These are phyloP conservation scores for Spondyliosoma cantharus DNA, from an alignment of 2,797 vertebrate species.

Conservation along the genomic window DNA sequence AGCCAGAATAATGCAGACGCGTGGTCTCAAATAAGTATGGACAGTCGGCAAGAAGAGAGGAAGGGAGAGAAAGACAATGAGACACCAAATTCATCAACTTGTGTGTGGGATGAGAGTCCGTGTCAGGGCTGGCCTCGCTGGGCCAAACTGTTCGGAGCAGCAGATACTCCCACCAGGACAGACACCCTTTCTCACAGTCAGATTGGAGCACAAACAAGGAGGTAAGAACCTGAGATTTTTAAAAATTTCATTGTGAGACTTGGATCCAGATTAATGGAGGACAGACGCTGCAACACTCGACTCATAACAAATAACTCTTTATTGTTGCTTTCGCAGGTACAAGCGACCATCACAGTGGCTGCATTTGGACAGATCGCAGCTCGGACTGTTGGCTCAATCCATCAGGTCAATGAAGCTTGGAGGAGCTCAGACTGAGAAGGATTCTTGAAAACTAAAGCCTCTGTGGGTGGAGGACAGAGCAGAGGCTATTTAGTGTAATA, in stretches of 20 bases:
- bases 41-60: constrained; percentile 62
- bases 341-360: constrained; percentile 94
- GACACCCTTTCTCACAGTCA: constrained; percentile 74
- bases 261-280: neutral
- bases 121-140: constrained; percentile 84
- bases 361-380: constrained; percentile 88
- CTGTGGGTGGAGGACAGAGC: neutral
- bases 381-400: constrained; percentile 90
- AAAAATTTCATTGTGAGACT: neutral
- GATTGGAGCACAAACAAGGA: constrained; percentile 36
- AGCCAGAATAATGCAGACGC: constrained; percentile 66
- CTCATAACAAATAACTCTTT: constrained; percentile 17
- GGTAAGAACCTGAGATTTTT: constrained; percentile 30
- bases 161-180: constrained; percentile 70
- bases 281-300: neutral
- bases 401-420: constrained; percentile 85
- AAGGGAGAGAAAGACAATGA: constrained; percentile 42
- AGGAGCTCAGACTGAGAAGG: constrained; percentile 57
- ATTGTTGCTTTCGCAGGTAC: constrained; percentile 38
- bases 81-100: constrained; percentile 64
- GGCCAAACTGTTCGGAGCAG: constrained; percentile 93
- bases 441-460: constrained; percentile 26
- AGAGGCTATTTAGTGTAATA: constrained; percentile 14
- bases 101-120: constrained; percentile 53
- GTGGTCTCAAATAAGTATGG: constrained; percentile 67